Percentiles rank a stretch among this genome's conserved stretches.
Conservation (phyloP, 2,888 invertebrate species). For the Nudaria mundana region DNA sequence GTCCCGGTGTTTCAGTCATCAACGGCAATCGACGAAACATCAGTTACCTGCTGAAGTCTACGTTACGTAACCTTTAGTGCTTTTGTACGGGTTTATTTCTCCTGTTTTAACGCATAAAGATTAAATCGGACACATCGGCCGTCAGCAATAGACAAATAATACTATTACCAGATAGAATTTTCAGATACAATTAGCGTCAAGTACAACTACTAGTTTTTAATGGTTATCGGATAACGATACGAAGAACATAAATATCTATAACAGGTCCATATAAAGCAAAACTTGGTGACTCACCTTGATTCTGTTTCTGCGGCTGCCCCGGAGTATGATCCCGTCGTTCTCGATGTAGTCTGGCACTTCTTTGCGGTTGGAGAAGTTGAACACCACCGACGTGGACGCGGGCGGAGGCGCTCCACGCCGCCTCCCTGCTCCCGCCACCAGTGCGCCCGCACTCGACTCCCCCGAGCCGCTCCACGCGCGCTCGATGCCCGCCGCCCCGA, state of each 20-base stretch:
- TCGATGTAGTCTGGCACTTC: constrained; percentile 95
- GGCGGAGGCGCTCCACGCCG: constrained; percentile 40
- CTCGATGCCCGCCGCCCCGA: constrained; percentile 57
- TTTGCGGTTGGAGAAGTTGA: constrained; percentile 92
- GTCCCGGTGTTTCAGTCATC: not conserved
- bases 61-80: no score
- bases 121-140: no score
- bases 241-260: no score
- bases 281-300: constrained; percentile 87
- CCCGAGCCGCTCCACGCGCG: constrained; percentile 60
- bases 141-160: no score
- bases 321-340: constrained; percentile 90
- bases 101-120: no score
- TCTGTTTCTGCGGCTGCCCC: constrained; percentile 83
- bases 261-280: no score
- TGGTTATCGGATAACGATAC: not conserved
- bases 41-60: no score
- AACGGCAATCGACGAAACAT: not conserved
- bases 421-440: constrained; percentile 27
- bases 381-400: constrained; percentile 87
- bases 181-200: no score
- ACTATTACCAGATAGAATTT: no score
- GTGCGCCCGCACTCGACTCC: constrained; percentile 33
- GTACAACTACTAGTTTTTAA: not conserved
- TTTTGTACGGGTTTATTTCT: no score